phyloP scores from a whole-genome alignment of 1,140 invertebrate species.

The Leguminivora glycinivorella region DNA sequence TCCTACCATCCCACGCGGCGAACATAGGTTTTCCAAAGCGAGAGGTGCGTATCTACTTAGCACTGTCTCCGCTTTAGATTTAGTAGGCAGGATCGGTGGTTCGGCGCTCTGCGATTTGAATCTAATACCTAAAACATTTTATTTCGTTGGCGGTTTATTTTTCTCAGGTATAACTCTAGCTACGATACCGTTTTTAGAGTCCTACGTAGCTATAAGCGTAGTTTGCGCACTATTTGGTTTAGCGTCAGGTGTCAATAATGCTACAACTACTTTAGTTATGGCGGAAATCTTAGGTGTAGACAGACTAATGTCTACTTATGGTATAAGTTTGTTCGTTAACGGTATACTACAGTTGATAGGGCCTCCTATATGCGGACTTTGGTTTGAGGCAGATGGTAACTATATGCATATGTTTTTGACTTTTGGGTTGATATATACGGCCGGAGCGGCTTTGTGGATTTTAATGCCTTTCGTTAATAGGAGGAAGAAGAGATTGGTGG shows the following conservation, averaged over 20 bases:
- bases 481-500: constrained; percentile 58
- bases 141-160: constrained; percentile 88
- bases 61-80: constrained; percentile 87
- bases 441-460: constrained; percentile 86
- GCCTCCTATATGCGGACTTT: constrained; percentile 86
- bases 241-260: constrained; percentile 90
- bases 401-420: constrained; percentile 85
- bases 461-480: constrained; percentile 85
- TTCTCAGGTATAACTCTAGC: constrained; percentile 86
- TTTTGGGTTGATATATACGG: constrained; percentile 86
- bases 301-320: constrained; percentile 89
- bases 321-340: constrained; percentile 91
- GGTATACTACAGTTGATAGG: constrained; percentile 88
- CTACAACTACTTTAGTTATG: constrained; percentile 91
- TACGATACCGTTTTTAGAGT: constrained; percentile 82
- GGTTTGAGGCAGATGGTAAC: constrained; percentile 82
- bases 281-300: constrained; percentile 90
- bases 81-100: constrained; percentile 89
- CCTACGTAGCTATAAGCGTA: constrained; percentile 80
- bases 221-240: constrained; percentile 88
- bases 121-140: constrained; percentile 87
- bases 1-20: constrained; percentile 87
- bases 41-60: constrained; percentile 85
- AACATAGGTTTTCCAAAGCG: constrained; percentile 83
- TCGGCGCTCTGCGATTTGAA: constrained; percentile 88